Percentiles rank a stretch among this genome's conserved stretches.
phyloP scores from a whole-genome alignment of 2,888 invertebrate species.

The Eristalis arbustorum region DNA sequence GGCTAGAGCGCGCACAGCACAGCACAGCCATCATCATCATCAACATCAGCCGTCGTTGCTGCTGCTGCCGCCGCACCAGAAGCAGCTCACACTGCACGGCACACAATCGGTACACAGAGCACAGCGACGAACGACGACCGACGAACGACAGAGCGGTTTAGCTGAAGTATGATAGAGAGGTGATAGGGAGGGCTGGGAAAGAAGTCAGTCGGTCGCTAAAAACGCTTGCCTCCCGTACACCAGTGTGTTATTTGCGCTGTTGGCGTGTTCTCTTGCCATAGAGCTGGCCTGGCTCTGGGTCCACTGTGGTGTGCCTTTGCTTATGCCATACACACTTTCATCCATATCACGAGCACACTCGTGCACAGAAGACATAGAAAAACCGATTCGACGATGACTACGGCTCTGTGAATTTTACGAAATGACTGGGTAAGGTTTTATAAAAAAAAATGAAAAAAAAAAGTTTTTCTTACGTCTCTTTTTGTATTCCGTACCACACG shows the following conservation, averaged over 20 bases:
- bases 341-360: not conserved
- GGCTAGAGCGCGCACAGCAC: constrained; percentile 3
- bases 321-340: constrained; percentile 37
- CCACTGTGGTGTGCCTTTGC: constrained; percentile 13
- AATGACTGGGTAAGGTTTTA: constrained; percentile 63
- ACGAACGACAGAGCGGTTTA: constrained; percentile 29
- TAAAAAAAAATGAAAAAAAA: not conserved
- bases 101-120: constrained; percentile 49
- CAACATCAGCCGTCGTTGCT: constrained; percentile 8
- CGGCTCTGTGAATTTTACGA: constrained; percentile 58
- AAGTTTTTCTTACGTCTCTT: not conserved
- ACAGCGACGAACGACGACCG: constrained; percentile 4
- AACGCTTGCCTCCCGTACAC: constrained; percentile 77
- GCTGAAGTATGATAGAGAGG: not conserved
- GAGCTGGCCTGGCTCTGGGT: constrained; percentile 1
- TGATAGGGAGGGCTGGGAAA: constrained; percentile 13
- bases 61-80: constrained; percentile 50
- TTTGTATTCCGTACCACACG: not conserved
- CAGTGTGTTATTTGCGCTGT: constrained; percentile 74
- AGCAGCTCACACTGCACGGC: constrained; percentile 38
- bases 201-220: constrained; percentile 76
- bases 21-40: too few species aligned
- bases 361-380: constrained; percentile 53
- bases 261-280: constrained; percentile 74
- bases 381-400: constrained; percentile 62